These are phyloP conservation scores for Gerris buenoi DNA, from an alignment of 1,140 invertebrate genomes.

Conservation along the genomic window DNA sequence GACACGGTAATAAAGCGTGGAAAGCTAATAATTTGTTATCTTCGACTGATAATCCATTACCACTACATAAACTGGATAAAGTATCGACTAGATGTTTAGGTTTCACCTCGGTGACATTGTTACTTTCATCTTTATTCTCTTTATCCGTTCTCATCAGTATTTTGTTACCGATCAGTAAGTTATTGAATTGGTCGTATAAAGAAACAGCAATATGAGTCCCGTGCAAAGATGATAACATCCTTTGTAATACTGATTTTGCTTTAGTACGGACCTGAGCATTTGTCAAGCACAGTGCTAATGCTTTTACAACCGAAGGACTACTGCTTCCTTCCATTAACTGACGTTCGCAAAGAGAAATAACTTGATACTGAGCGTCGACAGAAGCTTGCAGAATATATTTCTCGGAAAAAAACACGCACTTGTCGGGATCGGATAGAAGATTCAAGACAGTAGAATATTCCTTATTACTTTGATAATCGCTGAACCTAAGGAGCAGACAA, in stretches of 20 bases:
- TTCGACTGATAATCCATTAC: slow-evolving; percentile 16
- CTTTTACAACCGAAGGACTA: slow-evolving; percentile 39
- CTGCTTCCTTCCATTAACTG: slow-evolving; percentile 43
- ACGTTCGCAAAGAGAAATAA: slow-evolving; percentile 45
- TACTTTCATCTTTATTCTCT: slow-evolving; percentile 13
- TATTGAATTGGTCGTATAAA: slow-evolving; percentile 19
- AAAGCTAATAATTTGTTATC: slow-evolving; percentile 33
- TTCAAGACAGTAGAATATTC: slow-evolving; percentile 46
- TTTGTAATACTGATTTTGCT: slow-evolving; percentile 27
- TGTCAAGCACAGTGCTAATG: slow-evolving; percentile 45
- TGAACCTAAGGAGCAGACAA: slow-evolving; percentile 51
- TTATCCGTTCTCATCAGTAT: slow-evolving; percentile 21
- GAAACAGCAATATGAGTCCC: slow-evolving; percentile 21
- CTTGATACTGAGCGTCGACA: slow-evolving; percentile 37
- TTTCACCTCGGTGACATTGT: slow-evolving; percentile 7
- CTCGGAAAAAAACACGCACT: slow-evolving; percentile 66
- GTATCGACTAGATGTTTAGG: slow-evolving; percentile 22
- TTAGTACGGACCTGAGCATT: slow-evolving; percentile 27
- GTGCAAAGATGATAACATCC: slow-evolving; percentile 30
- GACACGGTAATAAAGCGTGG: slow-evolving; percentile 44
- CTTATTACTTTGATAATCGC: slow-evolving; percentile 36
- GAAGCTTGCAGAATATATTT: slow-evolving; percentile 53
- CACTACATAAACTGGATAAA: slow-evolving; percentile 19
- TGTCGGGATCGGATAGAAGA: slow-evolving; percentile 51
- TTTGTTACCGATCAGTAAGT: slow-evolving; percentile 26